Evolutionary conservation across 2,888 invertebrate genomes (phyloP), one percentile per base, ranked within the genome.

Genomic region (Melipona beecheii): DNA sequence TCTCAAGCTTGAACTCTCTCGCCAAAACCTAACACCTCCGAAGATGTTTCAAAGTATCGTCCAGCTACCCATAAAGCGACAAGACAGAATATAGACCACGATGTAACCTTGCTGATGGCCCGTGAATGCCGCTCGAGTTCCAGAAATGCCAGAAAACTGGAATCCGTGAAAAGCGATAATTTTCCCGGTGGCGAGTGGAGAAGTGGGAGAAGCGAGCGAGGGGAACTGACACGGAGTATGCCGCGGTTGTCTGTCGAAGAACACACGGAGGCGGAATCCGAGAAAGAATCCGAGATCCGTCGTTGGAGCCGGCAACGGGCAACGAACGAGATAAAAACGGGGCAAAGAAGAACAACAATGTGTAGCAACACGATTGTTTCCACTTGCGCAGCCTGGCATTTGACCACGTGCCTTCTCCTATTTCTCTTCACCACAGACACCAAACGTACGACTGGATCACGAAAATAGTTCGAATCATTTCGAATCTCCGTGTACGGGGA

Each of bases 131-230:
- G 78, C 50, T 64, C 72, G 83, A 89, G 71, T 85, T 86, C 64
- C 74, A 75, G 75, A 81, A 69, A 89, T 82, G 71, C 75, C 81
- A 75, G 74, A 83, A 89, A 88, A 76, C 65, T 81, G 79, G 83
- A 81, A 79, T 84, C 83, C 81, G 81, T 83, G 87, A 83, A 86
- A 82, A 79, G 85, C 69, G 64, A 82, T 84, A 85, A 84, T 85
- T 82, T 82, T 69, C 68, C 27, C n/a, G 13, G 4, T n/a, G 19
- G n/a, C 15, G 62, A 36, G 68, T 24, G 52, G 54, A 5, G 24
- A 62, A 15, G 27, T 49, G 21, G 13, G 15, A 13, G 36, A 17
- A 64, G 31, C 31, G 31, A 31, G 31, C 0, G 31, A 31, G 3
- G 31, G 31, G 31, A 31, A 31, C 0, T 31, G 31, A 3, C 31